Evolutionary conservation across 2,888 invertebrate species (phyloP).

Genomic region (Ephialtes manifestator): DNA sequence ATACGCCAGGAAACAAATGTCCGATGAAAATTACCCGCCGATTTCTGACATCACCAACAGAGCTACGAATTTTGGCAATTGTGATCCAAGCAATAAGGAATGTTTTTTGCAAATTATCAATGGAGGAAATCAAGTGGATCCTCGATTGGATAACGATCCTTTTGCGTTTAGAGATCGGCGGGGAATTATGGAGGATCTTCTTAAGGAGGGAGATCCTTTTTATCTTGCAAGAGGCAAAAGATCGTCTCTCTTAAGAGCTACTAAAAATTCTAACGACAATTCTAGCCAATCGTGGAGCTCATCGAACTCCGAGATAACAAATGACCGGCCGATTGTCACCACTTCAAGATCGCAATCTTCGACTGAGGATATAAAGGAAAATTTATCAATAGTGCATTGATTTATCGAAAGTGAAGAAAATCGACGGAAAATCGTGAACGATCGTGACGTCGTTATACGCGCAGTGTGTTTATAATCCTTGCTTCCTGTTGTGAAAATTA

Average conservation of each 20-base stretch:
- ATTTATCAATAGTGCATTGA: slow-evolving; percentile 39
- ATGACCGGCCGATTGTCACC: not conserved
- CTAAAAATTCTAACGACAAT: not conserved
- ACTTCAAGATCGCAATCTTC: not conserved
- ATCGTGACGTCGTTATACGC: not conserved
- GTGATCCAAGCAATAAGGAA: slow-evolving; percentile 12
- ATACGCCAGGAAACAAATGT: slow-evolving; percentile 13
- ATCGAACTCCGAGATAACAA: not conserved
- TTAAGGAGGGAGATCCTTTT: slow-evolving; percentile 74
- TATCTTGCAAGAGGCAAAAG: slow-evolving; percentile 74
- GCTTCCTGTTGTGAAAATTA: slow-evolving; percentile 36
- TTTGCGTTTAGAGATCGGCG: slow-evolving; percentile 68
- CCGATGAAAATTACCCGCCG: slow-evolving; percentile 1
- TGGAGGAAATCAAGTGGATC: not conserved
- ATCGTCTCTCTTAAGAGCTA: not conserved
- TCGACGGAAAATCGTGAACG: slow-evolving; percentile 3
- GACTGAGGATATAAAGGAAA: slow-evolving; percentile 4
- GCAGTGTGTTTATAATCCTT: slow-evolving; percentile 36
- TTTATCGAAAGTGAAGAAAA: slow-evolving; percentile 10
- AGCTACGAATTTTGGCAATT: not conserved
- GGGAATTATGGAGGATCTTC: slow-evolving; percentile 71
- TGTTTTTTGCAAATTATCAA: not conserved
- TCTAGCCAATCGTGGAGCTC: not conserved
- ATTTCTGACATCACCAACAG: not conserved
- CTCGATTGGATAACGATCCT: not conserved